Evolutionary conservation across 2,797 vertebrate species (phyloP).

Genomic region (Balearica regulorum): DNA sequence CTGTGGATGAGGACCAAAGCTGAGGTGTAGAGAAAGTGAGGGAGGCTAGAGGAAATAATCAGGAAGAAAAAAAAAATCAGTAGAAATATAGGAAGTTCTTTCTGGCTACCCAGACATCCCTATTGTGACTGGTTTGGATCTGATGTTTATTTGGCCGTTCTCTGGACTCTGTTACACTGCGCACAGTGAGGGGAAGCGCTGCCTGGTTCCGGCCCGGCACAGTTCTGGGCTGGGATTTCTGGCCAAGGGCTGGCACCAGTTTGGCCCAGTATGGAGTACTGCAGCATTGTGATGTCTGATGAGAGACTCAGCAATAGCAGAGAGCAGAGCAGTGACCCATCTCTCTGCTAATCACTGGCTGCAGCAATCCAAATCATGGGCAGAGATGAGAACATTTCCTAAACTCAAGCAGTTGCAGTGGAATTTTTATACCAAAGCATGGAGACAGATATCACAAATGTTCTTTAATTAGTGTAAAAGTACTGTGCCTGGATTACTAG

Average conservation of each 20-base stretch:
- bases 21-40: not conserved
- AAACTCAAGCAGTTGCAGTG: not conserved
- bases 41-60: not conserved
- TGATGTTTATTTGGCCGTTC: not conserved
- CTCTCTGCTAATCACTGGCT: not conserved
- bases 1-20: not conserved
- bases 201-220: not conserved
- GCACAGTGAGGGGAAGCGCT: not conserved
- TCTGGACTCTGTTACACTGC: not conserved
- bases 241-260: not conserved
- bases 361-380: not conserved
- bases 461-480: not conserved
- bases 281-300: not conserved
- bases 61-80: not conserved
- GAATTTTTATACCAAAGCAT: not conserved
- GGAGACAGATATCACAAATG: not conserved
- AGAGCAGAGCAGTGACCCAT: not conserved
- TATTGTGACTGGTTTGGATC: not conserved
- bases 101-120: not conserved
- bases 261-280: not conserved
- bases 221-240: not conserved
- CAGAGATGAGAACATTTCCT: not conserved
- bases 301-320: not conserved
- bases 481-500: not conserved
- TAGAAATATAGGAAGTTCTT: not conserved